Evolutionary conservation across 2,797 vertebrate genomes (phyloP).

Genomic region (Pristis pectinata): DNA sequence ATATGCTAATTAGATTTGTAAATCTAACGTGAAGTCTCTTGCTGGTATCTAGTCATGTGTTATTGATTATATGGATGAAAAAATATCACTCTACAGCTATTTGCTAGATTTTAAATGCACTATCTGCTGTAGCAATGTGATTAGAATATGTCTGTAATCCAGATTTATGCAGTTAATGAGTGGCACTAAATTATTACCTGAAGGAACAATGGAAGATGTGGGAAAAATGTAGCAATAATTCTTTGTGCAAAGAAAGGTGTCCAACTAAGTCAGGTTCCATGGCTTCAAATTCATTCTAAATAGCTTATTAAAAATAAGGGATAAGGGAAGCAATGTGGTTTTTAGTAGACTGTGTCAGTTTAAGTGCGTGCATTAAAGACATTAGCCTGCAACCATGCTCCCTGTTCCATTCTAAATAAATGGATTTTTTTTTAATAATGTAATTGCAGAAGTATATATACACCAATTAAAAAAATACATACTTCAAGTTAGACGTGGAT

Average conservation of each 20-base stretch:
- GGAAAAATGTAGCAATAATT: background rate
- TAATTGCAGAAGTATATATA: background rate
- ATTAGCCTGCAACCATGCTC: background rate
- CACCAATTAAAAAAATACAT: background rate
- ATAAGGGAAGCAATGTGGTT: background rate
- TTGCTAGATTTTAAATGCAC: background rate
- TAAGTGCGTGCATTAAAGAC: background rate
- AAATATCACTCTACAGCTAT: background rate
- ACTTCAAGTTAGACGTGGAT: background rate
- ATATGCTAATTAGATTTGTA: background rate
- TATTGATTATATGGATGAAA: background rate
- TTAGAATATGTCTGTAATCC: background rate
- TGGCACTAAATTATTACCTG: background rate
- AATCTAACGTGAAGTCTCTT: background rate
- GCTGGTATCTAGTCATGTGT: background rate
- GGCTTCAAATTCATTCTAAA: background rate
- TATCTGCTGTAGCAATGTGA: background rate
- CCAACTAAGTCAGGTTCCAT: background rate
- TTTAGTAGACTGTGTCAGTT: background rate
- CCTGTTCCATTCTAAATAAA: background rate
- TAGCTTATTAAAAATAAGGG: background rate
- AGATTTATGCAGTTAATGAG: background rate
- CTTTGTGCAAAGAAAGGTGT: background rate
- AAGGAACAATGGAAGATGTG: background rate
- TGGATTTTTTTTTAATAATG: background rate